Conservation (phyloP, 2,113 vertebrate species). For the Symphodus melops region DNA sequence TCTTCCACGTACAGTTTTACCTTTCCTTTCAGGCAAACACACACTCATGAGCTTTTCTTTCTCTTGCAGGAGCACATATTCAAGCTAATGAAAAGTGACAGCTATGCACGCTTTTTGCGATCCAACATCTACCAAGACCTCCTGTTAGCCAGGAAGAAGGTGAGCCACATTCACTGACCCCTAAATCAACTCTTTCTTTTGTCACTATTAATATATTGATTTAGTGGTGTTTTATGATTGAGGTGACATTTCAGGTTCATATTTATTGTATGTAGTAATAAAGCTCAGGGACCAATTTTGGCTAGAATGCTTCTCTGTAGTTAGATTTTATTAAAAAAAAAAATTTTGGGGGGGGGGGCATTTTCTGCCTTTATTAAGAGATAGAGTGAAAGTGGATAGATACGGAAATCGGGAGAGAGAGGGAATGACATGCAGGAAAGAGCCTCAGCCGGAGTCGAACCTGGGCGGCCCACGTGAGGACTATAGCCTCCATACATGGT, state of each 20-base stretch:
- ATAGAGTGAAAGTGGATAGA: no score
- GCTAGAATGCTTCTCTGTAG: not conserved
- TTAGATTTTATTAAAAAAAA: no score
- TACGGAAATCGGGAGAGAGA: no score
- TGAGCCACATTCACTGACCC: slow-evolving; percentile 67
- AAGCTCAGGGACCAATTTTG: not conserved
- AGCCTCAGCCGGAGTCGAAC: no score
- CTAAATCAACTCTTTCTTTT: not conserved
- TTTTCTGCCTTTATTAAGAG: no score
- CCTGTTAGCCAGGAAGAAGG: slow-evolving; percentile 95
- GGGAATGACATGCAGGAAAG: no score
- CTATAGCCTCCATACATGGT: no score
- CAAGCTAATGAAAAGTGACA: slow-evolving; percentile 99
- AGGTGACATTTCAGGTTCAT: not conserved
- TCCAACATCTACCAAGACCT: slow-evolving; percentile 96
- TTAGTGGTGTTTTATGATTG: slow-evolving; percentile 12
- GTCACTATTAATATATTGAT: slow-evolving; percentile 19
- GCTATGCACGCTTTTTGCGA: slow-evolving; percentile 96
- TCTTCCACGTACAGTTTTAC: not conserved
- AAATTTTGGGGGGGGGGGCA: no score
- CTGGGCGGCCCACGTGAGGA: no score
- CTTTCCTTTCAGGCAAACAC: not conserved
- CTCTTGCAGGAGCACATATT: slow-evolving; percentile 94
- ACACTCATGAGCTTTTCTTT: slow-evolving; percentile 37
- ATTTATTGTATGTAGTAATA: not conserved